Conservation (phyloP, 35 echinoderm and acorn worm species). For the Diadema setosum region DNA sequence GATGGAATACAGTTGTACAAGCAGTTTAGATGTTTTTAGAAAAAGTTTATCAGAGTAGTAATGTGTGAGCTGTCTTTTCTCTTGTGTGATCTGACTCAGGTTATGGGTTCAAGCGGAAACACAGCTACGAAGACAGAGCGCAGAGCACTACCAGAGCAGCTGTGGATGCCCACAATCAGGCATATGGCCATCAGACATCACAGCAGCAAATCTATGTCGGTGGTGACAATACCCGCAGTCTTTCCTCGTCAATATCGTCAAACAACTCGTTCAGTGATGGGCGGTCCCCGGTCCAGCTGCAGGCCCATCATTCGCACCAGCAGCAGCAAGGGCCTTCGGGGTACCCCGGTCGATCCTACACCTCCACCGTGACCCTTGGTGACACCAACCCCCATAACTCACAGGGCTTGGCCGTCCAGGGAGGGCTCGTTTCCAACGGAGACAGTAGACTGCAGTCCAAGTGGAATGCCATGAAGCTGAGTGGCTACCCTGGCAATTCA, state of each 20-base stretch:
- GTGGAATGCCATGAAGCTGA: background rate
- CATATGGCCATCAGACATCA: background rate
- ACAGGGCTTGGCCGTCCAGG: background rate
- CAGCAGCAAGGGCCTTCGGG: background rate
- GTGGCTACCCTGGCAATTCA: background rate
- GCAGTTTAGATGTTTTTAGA: too few relatives aligned
- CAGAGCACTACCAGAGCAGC: background rate
- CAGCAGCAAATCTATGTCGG: background rate
- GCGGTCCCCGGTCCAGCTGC: background rate
- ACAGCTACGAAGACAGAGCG: conserved; percentile 3
- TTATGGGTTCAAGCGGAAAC: background rate
- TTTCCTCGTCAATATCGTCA: conserved; percentile 6
- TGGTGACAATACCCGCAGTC: background rate
- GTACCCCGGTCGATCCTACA: conserved; percentile 9
- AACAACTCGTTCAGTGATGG: conserved; percentile 48
- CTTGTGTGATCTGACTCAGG: background rate
- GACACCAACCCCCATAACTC: conserved; percentile 12
- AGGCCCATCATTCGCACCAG: background rate
- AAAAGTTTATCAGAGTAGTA: too few relatives aligned
- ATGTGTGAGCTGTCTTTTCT: background rate
- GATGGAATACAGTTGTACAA: too few relatives aligned
- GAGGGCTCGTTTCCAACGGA: background rate
- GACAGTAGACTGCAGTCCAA: background rate
- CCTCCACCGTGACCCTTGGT: background rate
- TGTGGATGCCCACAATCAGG: background rate